Base-by-base conservation (phyloP, 2,888 invertebrate genomes). In the Zhuqinia jingwanae region DNA sequence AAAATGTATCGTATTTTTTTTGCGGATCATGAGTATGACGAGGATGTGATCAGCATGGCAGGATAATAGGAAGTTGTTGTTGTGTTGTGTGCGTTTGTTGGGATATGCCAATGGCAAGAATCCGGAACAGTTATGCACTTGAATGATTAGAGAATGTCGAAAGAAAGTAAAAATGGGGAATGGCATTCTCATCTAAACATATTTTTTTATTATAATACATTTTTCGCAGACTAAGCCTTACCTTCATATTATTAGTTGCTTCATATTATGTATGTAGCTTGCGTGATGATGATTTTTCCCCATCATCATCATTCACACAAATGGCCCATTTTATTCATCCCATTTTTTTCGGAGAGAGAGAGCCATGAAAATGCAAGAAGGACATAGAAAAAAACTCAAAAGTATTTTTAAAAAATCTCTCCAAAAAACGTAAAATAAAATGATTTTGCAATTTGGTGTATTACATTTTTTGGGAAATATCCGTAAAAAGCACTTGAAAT, bases 291-390 rank as follows among this genome's bases (percentile, higher is more conserved):
- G 53, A 75, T 75, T 75, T 53, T 75, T 30, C 3, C 27, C 36
- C 53, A 75, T 75, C 42, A 13, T 53, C 2, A 30, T 53, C 56
- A 56, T 75, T 75, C 75, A 75, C 75, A 15, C 30, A 75, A 75
- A 75, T 75, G 75, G 36, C 30, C 75, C 75, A 75, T 75, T 75
- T 53, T 53, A 10, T 75, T 11, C 30, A 27, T 8, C 17, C 36
- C 22, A 63, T 13, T 30, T 11, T 63, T 63, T n/a, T 22, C 50
- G 73, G n/a, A n/a, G n/a, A n/a, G n/a, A n/a, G n/a, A n/a, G n/a
- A n/a, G n/a, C n/a, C n/a, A n/a, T n/a, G n/a, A n/a, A n/a, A n/a
- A 50, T 73, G 50, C 25, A 8, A 10, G 27, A 50, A 11, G 17
- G n/a, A n/a, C 25, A 30, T 50, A 0, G 0, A 47, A 50, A n/a